Evolutionary conservation across 64 coral and sea anemone genomes (phyloP).

Genomic region (Catalaphyllia jardinei): DNA sequence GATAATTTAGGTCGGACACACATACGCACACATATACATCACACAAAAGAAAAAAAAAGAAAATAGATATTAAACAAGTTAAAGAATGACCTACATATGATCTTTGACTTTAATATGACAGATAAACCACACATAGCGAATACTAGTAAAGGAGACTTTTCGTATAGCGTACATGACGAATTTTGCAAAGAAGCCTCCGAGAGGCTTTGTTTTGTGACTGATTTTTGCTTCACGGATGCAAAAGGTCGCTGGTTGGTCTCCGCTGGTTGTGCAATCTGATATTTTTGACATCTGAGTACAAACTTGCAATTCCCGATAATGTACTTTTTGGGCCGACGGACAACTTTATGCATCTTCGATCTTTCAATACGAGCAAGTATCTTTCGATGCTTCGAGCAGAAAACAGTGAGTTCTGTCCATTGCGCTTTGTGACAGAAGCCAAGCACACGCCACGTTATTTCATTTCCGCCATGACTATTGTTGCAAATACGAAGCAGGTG

Average conservation of each 20-base stretch:
- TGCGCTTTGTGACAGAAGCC: neutral
- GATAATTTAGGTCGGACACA: too few species aligned
- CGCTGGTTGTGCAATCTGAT: too few species aligned
- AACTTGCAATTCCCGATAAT: too few species aligned
- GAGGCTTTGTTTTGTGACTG: neutral
- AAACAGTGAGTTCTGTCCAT: neutral
- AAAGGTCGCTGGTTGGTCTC: too few species aligned
- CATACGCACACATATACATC: too few species aligned
- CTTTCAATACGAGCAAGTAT: neutral
- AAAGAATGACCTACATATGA: too few species aligned
- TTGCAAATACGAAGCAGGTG: neutral
- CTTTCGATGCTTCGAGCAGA: neutral
- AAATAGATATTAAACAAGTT: too few species aligned
- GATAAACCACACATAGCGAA: too few species aligned
- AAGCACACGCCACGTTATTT: neutral
- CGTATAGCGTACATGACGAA: neutral
- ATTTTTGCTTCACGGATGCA: neutral
- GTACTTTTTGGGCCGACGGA: neutral
- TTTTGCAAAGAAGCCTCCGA: neutral
- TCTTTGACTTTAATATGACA: too few species aligned
- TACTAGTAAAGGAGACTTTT: too few species aligned
- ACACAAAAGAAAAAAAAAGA: too few species aligned
- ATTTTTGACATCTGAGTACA: too few species aligned
- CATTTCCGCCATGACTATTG: constrained; percentile 19
- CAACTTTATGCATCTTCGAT: neutral